Evolutionary conservation across 2,888 invertebrate genomes (phyloP), one percentile per base, ranked within the genome.

Genomic region (Polyommatus iphigenia): DNA sequence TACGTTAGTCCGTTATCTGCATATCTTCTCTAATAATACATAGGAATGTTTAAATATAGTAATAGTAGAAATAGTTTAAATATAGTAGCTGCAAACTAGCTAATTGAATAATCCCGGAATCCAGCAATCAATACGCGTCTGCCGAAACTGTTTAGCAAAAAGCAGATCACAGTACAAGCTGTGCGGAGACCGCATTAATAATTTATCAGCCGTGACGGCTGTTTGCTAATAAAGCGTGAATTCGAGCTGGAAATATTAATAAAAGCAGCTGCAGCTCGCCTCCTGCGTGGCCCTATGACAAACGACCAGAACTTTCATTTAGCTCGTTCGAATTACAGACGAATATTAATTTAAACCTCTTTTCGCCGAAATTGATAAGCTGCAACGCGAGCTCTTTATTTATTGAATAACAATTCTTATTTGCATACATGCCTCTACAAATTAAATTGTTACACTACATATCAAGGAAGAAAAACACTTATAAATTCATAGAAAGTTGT

Each of bases 151-250:
- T 81, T 80, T 82, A 80, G 79, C 89, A 91, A 91, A 91, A 87
- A 87, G 86, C 81, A 82, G 82, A 84, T 88, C 87, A 86, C 86
- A 87, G 88, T 86, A 86, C 90, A 91, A 88, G 89, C 92, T 90
- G 91, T 83, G 89, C 87, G 83, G 85, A 85, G 85, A 92, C 93
- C 93, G 89, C 93, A 92, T 94, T 93, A 93, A 94, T 94, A 94
- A 94, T 93, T 93, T 93, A 93, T 93, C 93, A 93, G 92, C 90
- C 93, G 91, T 93, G 93, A 94, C 93, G 91, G 90, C 90, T 93
- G 93, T 93, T 93, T 93, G 92, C 93, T 93, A 94, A 94, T 94
- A 94, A 93, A 93, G 92, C 93, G 91, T 88, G 88, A 91, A 91
- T 91, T 93, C 91, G 88, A 89, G 85, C 87, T 91, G 91, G 90